These are phyloP conservation scores for Sebastolobus alascanus DNA, from an alignment of 2,797 vertebrate genomes.

Conservation along the genomic window DNA sequence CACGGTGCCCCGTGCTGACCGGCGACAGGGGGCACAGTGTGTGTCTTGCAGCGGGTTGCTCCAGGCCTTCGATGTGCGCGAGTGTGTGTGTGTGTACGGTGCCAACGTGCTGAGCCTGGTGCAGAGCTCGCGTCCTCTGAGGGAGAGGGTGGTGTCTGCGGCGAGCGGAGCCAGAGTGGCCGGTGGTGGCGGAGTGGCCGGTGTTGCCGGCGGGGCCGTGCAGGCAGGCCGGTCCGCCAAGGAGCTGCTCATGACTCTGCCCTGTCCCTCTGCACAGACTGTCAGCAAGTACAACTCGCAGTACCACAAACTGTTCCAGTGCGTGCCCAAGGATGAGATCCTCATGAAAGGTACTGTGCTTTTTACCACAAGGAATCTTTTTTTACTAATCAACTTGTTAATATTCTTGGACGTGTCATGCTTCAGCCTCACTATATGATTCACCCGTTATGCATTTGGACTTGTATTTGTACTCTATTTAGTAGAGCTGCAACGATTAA, in stretches of 20 bases:
- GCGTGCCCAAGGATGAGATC: constrained; percentile 92
- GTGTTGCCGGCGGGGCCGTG: constrained; percentile 53
- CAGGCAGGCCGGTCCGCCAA: constrained; percentile 76
- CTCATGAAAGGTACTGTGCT: constrained; percentile 92
- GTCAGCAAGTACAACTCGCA: constrained; percentile 96
- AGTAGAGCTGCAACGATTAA: too few relatives aligned
- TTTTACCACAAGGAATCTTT: background rate
- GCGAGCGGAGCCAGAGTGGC: constrained; percentile 56
- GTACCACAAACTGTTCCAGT: constrained; percentile 96
- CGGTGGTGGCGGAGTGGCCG: constrained; percentile 27
- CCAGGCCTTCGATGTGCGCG: constrained; percentile 83
- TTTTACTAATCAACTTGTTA: background rate
- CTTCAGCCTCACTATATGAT: background rate
- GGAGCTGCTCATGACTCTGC: constrained; percentile 84
- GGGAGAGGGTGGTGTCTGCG: constrained; percentile 77
- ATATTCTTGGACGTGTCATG: background rate
- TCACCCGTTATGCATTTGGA: background rate
- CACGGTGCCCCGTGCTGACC: constrained; percentile 62
- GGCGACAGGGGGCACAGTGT: constrained; percentile 75
- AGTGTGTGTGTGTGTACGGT: constrained; percentile 82
- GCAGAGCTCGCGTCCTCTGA: constrained; percentile 85
- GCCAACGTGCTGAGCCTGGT: constrained; percentile 88
- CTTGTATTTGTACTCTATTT: background rate
- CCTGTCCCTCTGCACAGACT: constrained; percentile 89
- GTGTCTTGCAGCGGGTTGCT: constrained; percentile 83